Base-by-base conservation (phyloP, 2,113 vertebrate genomes). In the Deroptyus accipitrinus region DNA sequence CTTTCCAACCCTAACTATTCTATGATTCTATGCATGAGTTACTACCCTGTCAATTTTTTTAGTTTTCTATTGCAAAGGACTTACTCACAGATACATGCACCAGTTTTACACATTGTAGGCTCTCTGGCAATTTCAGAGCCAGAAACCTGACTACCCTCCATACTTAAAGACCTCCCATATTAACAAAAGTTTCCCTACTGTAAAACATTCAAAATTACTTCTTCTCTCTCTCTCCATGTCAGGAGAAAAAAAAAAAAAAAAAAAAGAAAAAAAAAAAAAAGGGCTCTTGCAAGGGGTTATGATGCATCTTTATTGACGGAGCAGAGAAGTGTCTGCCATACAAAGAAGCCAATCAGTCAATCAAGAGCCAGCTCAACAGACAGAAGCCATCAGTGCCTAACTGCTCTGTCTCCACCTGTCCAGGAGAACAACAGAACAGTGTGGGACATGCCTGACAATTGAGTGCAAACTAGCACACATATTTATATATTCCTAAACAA, bases 331-430 rank as follows among this genome's bases (percentile, higher is more conserved):
- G 68, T 88, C 96, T 97, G 67, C 90, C 94, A 96, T 97, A 96
- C 95, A 94, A 96, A 97, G 94, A 81, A 97, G 93, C 90, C 97
- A 97, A 97, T 98, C 97, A 98, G 96, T 98, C 97, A 97, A 94
- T 98, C 97, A 97, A 95, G 88, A 96, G 61, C 81, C 92, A 96
- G 94, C 88, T 96, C 95, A 97, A 94, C 92, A 96, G 94, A 93
- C 95, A 97, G 87, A 93, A 94, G 70, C 94, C 63, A 8, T 91
- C 92, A 91, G 70, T 72, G 70, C 93, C 90, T 89, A 96, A 94
- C 94, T 88, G 90, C 89, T 97, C 64, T 91, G 51, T 95, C 92
- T 94, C 84, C 97, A 94, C 96, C 95, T 97, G 94, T 95, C 95
- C 94, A 62, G 59, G 82, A 82, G 92, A 92, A 88, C 88, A 95